Conservation (phyloP, 2,888 invertebrate genomes). For the Keiferia lycopersicella region DNA sequence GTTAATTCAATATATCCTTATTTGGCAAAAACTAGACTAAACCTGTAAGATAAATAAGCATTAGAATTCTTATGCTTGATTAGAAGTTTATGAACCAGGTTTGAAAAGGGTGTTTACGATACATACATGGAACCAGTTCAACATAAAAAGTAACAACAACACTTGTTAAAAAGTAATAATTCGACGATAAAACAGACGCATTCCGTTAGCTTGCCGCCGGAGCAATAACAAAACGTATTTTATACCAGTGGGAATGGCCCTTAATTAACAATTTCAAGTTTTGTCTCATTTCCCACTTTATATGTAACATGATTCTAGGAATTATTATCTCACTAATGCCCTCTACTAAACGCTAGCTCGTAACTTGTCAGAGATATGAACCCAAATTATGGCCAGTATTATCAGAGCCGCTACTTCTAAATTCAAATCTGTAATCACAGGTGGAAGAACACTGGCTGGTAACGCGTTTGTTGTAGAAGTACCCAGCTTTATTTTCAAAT, state of each 20-base stretch:
- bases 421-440: constrained; percentile 40
- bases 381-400: constrained; percentile 43
- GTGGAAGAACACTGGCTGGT: constrained; percentile 41
- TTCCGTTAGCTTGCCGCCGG: constrained; percentile 42
- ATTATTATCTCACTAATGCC: constrained; percentile 69
- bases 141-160: constrained; percentile 18
- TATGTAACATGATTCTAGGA: constrained; percentile 66
- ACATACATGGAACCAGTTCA: constrained; percentile 10
- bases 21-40: neutral
- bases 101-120: neutral
- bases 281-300: constrained; percentile 56
- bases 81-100: constrained; percentile 15
- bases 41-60: constrained; percentile 1
- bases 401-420: constrained; percentile 29
- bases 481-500: constrained; percentile 40
- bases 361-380: constrained; percentile 61
- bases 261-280: constrained; percentile 66
- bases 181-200: constrained; percentile 34
- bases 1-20: neutral
- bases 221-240: constrained; percentile 53
- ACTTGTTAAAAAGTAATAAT: constrained; percentile 25
- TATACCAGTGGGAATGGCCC: constrained; percentile 47
- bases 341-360: constrained; percentile 56
- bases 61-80: neutral
- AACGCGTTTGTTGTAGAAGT: constrained; percentile 43